Evolutionary conservation across 2,797 vertebrate genomes (phyloP).

Genomic region (Brachymystax lenok): DNA sequence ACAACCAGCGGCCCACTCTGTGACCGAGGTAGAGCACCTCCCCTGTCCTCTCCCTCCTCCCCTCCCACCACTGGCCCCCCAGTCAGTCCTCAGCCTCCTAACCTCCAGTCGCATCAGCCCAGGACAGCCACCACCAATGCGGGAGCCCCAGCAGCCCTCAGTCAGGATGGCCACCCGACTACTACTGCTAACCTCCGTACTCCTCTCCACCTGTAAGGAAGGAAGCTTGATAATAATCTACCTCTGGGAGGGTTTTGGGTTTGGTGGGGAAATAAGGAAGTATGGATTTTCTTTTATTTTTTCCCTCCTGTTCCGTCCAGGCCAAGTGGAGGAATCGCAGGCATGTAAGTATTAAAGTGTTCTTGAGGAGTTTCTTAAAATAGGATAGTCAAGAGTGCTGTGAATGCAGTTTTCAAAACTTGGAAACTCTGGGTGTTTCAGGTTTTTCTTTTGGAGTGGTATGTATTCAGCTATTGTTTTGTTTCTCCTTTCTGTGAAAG

Average conservation of each 20-base stretch:
- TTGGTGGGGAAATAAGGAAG: constrained; percentile 8
- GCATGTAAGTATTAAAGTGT: constrained; percentile 46
- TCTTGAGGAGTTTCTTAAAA: not conserved
- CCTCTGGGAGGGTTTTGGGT: not conserved
- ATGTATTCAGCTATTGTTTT: not conserved
- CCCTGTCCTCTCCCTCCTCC: constrained; percentile 13
- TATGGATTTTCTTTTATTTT: constrained; percentile 53
- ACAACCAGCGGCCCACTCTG: constrained; percentile 60
- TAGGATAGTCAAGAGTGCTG: not conserved
- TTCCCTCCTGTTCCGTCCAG: constrained; percentile 33
- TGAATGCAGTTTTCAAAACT: not conserved
- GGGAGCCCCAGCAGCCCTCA: constrained; percentile 35
- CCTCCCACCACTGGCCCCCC: constrained; percentile 5
- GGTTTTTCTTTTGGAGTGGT: not conserved
- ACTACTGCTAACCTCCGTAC: constrained; percentile 44
- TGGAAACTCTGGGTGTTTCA: not conserved
- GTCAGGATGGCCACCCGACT: constrained; percentile 60
- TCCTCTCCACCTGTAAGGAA: constrained; percentile 72
- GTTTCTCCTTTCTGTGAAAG: not conserved
- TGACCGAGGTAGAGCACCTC: constrained; percentile 54
- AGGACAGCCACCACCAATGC: constrained; percentile 33
- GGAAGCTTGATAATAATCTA: not conserved
- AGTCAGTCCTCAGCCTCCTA: not conserved
- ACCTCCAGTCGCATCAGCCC: constrained; percentile 22
- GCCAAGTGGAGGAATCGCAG: constrained; percentile 29